These are phyloP conservation scores for Rhipidura dahli DNA, from an alignment of 2,113 vertebrate genomes.

Conservation along the genomic window DNA sequence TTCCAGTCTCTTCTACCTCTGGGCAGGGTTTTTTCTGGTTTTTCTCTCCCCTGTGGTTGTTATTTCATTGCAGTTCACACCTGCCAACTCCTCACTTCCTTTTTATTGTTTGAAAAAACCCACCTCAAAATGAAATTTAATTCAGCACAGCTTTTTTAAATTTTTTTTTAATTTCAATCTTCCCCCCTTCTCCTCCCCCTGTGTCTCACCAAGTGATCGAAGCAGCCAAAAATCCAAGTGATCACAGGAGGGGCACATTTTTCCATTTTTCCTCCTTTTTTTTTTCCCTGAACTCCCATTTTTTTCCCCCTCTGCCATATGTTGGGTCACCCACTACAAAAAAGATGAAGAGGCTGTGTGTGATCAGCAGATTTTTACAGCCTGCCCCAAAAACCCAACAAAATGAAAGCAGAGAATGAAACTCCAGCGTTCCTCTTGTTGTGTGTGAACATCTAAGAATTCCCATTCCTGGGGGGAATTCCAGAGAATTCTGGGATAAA, in stretches of 20 bases:
- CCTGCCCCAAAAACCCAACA: conserved; percentile 16
- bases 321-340: conserved; percentile 58
- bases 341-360: conserved; percentile 2
- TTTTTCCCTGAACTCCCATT: not conserved
- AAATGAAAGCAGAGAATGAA: not conserved
- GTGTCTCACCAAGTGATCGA: not conserved
- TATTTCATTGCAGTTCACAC: not conserved
- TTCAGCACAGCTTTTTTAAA: not conserved
- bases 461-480: not conserved
- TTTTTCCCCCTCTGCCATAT: conserved; percentile 45
- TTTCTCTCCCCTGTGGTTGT: not conserved
- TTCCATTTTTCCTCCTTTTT: not conserved
- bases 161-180: not conserved
- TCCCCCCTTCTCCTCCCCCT: not conserved
- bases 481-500: not conserved
- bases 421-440: conserved; percentile 8
- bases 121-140: not conserved
- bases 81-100: not conserved
- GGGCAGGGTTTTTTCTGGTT: not conserved
- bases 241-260: conserved; percentile 25
- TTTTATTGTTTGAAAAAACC: conserved; percentile 8
- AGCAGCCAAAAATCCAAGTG: not conserved
- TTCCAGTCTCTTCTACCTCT: not conserved
- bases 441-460: not conserved
- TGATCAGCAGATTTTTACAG: conserved; percentile 56